These are phyloP conservation scores for Sympetrum striolatum DNA, from an alignment of 2,888 invertebrate genomes.

Conservation along the genomic window DNA sequence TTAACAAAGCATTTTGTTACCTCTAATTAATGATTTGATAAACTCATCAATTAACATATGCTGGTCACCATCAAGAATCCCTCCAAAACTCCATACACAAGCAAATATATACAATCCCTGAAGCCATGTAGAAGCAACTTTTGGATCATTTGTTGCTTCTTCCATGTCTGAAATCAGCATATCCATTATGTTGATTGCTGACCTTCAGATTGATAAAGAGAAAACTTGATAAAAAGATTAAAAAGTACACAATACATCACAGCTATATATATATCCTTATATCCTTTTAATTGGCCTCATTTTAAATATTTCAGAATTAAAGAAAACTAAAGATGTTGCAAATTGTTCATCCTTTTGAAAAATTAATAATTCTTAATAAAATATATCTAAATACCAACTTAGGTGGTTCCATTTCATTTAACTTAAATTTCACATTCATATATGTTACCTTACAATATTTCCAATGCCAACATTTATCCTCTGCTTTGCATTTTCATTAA, in stretches of 20 bases:
- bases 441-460: constrained; percentile 58
- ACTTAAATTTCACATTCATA: too few species aligned
- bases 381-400: too few species aligned
- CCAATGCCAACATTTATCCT: constrained; percentile 74
- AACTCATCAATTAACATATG: constrained; percentile 64
- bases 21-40: constrained; percentile 56
- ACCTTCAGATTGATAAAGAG: constrained; percentile 54
- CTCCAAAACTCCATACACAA: constrained; percentile 85
- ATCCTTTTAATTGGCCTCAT: too few species aligned
- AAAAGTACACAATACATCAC: background rate
- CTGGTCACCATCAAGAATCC: constrained; percentile 76
- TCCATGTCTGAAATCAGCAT: constrained; percentile 79
- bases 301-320: too few species aligned
- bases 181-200: constrained; percentile 76
- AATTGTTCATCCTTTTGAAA: too few species aligned
- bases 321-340: too few species aligned
- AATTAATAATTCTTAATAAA: too few species aligned
- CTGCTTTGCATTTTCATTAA: constrained; percentile 72
- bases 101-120: constrained; percentile 78
- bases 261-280: background rate
- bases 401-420: too few species aligned
- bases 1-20: constrained; percentile 45
- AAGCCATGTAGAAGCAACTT: constrained; percentile 74
- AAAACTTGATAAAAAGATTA: background rate
- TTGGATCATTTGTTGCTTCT: constrained; percentile 69